These are phyloP conservation scores for Drosophila mettleri DNA, from an alignment of 2,888 invertebrate genomes.

Conservation along the genomic window DNA sequence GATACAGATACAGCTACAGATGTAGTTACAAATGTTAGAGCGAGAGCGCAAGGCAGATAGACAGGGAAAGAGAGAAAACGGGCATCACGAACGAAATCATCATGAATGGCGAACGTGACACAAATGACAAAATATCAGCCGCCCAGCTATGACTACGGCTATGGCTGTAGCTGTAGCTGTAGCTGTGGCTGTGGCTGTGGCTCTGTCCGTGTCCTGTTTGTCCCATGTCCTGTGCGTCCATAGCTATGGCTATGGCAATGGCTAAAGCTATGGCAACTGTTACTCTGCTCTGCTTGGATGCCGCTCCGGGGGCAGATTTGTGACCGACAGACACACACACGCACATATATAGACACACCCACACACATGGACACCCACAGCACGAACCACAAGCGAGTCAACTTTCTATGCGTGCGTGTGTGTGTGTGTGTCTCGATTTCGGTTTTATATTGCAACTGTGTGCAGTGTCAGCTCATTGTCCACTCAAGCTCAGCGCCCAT, in stretches of 20 bases:
- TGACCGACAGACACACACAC: slow-evolving; percentile 29
- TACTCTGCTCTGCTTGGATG: slow-evolving; percentile 41
- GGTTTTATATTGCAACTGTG: slow-evolving; percentile 75
- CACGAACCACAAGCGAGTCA: slow-evolving; percentile 31
- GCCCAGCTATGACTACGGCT: slow-evolving; percentile 60
- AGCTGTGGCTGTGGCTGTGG: not conserved
- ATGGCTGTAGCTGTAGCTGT: not conserved
- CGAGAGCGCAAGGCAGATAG: not conserved
- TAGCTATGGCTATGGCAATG: slow-evolving; percentile 30
- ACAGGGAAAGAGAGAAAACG: not conserved
- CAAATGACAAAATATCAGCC: slow-evolving; percentile 81
- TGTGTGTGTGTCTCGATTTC: slow-evolving; percentile 43
- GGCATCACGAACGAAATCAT: slow-evolving; percentile 69
- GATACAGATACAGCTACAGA: slow-evolving; percentile 33
- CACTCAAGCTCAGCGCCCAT: slow-evolving; percentile 35
- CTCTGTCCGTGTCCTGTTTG: slow-evolving; percentile 16
- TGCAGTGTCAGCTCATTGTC: slow-evolving; percentile 71
- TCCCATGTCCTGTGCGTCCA: slow-evolving; percentile 17
- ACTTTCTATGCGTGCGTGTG: slow-evolving; percentile 28
- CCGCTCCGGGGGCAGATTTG: slow-evolving; percentile 54
- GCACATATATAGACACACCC: slow-evolving; percentile 10
- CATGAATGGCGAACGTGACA: slow-evolving; percentile 82
- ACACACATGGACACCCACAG: slow-evolving; percentile 8
- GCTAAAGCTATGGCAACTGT: slow-evolving; percentile 41
- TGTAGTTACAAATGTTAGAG: slow-evolving; percentile 10